Base-by-base conservation (phyloP, 2,888 invertebrate genomes). In the Trissoscelio sp. region DNA sequence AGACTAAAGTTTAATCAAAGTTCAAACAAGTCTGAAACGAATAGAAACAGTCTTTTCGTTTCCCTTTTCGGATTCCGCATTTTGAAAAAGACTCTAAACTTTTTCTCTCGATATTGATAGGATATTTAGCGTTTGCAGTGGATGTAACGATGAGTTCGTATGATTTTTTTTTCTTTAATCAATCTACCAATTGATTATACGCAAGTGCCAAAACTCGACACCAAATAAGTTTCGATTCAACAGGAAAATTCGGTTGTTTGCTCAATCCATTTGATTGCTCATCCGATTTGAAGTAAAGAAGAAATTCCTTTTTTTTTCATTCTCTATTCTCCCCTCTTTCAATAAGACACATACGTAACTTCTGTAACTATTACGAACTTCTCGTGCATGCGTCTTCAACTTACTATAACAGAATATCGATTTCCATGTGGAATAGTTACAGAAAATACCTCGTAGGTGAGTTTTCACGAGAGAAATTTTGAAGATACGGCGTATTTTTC, bases 401-500 rank as follows among this genome's bases (percentile, higher is more conserved):
- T 58, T 31, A 18, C 12, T 22, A 3, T 28, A 28, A 24, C 34
- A 16, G 14, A 24, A 57, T 60, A 39, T 60, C 31, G 66, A 60
- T 67, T 67, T 67, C 18, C 11, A 20, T 37, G 48, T 66, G 46
- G 18, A 48, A 46, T 58, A 70, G 42, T 24, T 37, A 18, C 51
- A 70, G 37, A 62, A 39, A 57, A 64, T 39, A 62, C 55, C 55
- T 42, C 39, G 58, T 31, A 57, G 51, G 12, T 24, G 24, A 48
- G 28, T 72, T 67, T 69, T 46, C 24, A 31, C 48, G 18, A 51
- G 18, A 53, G 9, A 75, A 46, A 67, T 67, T 58, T 75, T 51
- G 12, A 67, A 51, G 12, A 75, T 11, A 39, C 11, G 37, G 67
- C 28, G 34, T 79, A 79, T 79, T 79, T 79, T 79, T 79, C 64